Percentiles rank a stretch among this genome's conserved stretches.
Conservation (phyloP, 2,888 invertebrate species). For the Brachylomia viminalis region DNA sequence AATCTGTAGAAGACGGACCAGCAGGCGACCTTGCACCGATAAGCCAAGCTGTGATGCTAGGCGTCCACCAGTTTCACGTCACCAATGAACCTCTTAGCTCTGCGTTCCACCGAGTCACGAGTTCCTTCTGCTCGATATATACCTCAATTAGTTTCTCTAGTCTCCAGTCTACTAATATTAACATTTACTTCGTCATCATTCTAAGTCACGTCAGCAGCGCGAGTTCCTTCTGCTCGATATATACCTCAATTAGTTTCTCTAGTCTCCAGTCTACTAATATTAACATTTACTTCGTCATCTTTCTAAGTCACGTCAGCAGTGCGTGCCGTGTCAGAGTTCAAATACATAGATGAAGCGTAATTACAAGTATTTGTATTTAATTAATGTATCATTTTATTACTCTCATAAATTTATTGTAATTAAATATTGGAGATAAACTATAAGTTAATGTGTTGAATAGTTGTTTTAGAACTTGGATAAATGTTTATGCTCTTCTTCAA, state of each 20-base stretch:
- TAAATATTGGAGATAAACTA: background rate
- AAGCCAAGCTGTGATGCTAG: no score
- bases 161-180: background rate
- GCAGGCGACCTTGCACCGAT: no score
- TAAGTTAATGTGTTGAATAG: background rate
- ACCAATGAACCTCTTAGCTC: no score
- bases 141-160: no score
- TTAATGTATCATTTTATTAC: conserved; percentile 25
- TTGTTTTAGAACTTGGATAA: background rate
- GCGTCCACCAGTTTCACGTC: no score
- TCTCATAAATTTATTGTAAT: conserved; percentile 15
- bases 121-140: no score
- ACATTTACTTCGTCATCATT: conserved; percentile 1
- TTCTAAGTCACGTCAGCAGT: conserved; percentile 6
- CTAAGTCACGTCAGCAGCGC: background rate
- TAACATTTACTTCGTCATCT: background rate
- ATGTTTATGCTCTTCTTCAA: background rate
- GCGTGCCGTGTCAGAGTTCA: conserved; percentile 44
- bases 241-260: no score
- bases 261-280: background rate
- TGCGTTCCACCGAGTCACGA: no score
- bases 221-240: no score
- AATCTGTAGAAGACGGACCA: no score
- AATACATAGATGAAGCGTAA: background rate
- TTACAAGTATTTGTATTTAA: conserved; percentile 10